Evolutionary conservation across 2,113 vertebrate genomes (phyloP).

Genomic region (Loxodonta africana): DNA sequence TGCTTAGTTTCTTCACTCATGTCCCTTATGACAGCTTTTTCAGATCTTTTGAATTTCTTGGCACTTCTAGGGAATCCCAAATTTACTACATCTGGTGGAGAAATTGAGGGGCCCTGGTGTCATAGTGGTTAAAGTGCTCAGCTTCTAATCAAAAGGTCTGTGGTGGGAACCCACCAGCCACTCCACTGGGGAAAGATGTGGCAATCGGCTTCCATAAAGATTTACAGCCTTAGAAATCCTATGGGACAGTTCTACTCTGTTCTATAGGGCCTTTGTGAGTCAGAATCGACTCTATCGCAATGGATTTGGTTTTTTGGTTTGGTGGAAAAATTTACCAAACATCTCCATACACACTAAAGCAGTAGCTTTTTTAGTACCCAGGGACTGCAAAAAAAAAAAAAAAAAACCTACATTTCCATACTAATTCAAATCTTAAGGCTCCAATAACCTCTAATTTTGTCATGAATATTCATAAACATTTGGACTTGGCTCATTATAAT

Average conservation of each 20-base stretch:
- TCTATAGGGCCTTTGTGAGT: too few species aligned
- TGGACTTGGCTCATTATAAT: constrained; percentile 46
- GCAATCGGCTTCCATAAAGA: too few species aligned
- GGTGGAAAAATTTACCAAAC: background rate
- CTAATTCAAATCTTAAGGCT: constrained; percentile 73
- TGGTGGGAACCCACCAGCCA: too few species aligned
- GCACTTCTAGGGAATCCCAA: background rate
- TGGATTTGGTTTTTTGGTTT: too few species aligned
- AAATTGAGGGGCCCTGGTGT: background rate
- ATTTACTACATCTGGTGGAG: constrained; percentile 30
- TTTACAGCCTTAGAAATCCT: too few species aligned
- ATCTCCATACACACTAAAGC: constrained; percentile 32
- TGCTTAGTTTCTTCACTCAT: background rate
- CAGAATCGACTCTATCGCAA: too few species aligned
- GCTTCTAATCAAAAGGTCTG: too few species aligned
- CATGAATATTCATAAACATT: constrained; percentile 80
- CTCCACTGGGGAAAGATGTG: too few species aligned
- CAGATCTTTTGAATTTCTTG: background rate
- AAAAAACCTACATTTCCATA: constrained; percentile 54
- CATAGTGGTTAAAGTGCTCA: too few species aligned
- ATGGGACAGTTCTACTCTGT: too few species aligned
- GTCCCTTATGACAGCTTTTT: background rate
- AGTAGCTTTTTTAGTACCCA: background rate
- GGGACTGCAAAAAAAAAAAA: background rate
- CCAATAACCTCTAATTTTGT: constrained; percentile 73